phyloP scores from a whole-genome alignment of 2,888 invertebrate species.

The Resseliella maxima region DNA sequence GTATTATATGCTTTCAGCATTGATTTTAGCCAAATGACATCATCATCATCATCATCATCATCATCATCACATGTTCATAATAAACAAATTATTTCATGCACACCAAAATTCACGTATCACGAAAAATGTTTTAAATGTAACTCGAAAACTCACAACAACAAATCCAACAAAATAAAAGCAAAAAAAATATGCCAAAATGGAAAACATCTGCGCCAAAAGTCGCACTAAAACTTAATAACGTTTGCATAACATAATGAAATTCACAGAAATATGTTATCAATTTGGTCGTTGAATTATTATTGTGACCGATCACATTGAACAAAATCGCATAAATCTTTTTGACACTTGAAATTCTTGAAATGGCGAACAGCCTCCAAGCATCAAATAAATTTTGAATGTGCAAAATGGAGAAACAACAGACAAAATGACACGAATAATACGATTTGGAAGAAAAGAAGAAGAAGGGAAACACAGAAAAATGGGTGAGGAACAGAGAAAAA shows the following conservation, averaged over 20 bases:
- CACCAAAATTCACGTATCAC: too few species aligned
- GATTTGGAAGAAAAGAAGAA: too few species aligned
- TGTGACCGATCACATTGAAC: not conserved
- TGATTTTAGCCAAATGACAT: not conserved
- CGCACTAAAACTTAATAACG: not conserved
- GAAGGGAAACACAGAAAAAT: too few species aligned
- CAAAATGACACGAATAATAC: too few species aligned
- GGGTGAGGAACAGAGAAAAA: too few species aligned
- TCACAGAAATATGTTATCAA: constrained; percentile 48
- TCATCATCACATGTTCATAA: too few species aligned
- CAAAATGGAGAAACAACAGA: not conserved
- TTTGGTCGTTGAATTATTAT: not conserved
- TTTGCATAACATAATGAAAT: constrained; percentile 8
- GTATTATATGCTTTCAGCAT: not conserved
- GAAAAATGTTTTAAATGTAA: too few species aligned
- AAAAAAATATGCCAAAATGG: not conserved
- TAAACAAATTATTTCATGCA: too few species aligned
- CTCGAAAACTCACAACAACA: not conserved
- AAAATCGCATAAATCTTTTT: constrained; percentile 31
- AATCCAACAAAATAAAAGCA: not conserved
- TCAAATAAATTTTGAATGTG: not conserved
- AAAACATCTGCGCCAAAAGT: not conserved
- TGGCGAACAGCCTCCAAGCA: not conserved
- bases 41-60: too few species aligned
- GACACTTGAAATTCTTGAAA: not conserved